These are phyloP conservation scores for Xylota sylvarum DNA, from an alignment of 2,888 invertebrate species.

Conservation along the genomic window DNA sequence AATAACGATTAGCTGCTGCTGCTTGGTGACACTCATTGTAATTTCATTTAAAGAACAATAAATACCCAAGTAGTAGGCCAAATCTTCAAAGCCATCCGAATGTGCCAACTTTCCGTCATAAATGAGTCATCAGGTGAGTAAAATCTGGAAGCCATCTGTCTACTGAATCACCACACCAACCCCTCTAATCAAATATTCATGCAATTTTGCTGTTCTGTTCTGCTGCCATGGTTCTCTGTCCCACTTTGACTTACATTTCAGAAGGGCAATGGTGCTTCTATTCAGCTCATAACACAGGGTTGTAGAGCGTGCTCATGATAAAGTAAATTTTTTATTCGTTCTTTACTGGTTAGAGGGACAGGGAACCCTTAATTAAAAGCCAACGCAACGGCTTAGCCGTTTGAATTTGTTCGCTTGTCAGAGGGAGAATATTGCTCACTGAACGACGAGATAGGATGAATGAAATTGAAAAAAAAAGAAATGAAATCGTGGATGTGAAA, in stretches of 20 bases:
- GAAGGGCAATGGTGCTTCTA: constrained; percentile 4
- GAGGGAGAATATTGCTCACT: constrained; percentile 50
- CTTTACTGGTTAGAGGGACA: constrained; percentile 15
- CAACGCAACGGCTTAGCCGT: constrained; percentile 38
- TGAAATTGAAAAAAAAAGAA: constrained; percentile 39
- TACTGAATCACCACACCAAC: constrained; percentile 39
- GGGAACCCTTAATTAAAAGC: constrained; percentile 64
- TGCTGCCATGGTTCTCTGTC: constrained; percentile 14
- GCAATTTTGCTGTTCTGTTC: background rate
- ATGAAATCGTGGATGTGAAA: constrained; percentile 22
- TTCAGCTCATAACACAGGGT: background rate
- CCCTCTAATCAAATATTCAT: constrained; percentile 59
- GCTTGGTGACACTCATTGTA: background rate
- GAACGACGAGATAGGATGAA: constrained; percentile 50
- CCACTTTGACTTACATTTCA: constrained; percentile 42
- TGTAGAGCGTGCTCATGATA: background rate
- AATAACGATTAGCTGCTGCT: constrained; percentile 23
- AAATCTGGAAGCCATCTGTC: constrained; percentile 66
- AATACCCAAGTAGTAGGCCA: background rate
- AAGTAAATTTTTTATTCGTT: constrained; percentile 9
- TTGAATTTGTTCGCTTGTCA: constrained; percentile 26
- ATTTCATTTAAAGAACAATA: constrained; percentile 5
- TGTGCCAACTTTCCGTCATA: constrained; percentile 12
- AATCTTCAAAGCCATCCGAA: background rate
- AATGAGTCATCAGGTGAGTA: constrained; percentile 62